Evolutionary conservation across 2,888 invertebrate genomes (phyloP).

Genomic region (Erynnis tages): DNA sequence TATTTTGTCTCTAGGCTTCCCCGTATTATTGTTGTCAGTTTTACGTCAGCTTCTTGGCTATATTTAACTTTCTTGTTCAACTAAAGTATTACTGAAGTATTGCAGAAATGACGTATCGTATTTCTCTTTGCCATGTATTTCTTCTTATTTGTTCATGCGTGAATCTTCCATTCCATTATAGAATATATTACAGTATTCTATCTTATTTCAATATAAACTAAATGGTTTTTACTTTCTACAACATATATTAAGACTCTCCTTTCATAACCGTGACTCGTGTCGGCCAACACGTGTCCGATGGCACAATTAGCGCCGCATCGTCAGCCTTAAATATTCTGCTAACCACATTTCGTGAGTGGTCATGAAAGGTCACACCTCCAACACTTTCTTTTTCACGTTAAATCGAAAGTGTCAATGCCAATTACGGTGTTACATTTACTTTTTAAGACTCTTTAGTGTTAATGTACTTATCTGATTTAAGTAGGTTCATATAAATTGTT

Average conservation of each 20-base stretch:
- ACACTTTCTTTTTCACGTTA: slow-evolving; percentile 32
- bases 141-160: too few species aligned
- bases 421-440: too few species aligned
- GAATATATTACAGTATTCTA: too few species aligned
- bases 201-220: neutral
- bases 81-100: too few species aligned
- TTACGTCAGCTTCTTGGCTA: neutral
- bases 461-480: too few species aligned
- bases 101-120: too few species aligned
- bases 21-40: slow-evolving; percentile 12
- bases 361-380: slow-evolving; percentile 32
- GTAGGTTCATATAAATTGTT: too few species aligned
- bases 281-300: slow-evolving; percentile 24
- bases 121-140: too few species aligned
- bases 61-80: neutral
- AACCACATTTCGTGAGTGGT: slow-evolving; percentile 26
- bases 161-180: too few species aligned
- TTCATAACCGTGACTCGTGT: slow-evolving; percentile 11
- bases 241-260: neutral
- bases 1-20: slow-evolving; percentile 16
- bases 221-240: slow-evolving; percentile 7
- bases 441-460: too few species aligned
- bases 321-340: slow-evolving; percentile 28
- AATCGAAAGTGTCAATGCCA: slow-evolving; percentile 34
- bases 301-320: slow-evolving; percentile 31